Evolutionary conservation across 2,888 invertebrate genomes (phyloP), one percentile per base, ranked within the genome.

Genomic region (Scaptomyza polygonia): DNA sequence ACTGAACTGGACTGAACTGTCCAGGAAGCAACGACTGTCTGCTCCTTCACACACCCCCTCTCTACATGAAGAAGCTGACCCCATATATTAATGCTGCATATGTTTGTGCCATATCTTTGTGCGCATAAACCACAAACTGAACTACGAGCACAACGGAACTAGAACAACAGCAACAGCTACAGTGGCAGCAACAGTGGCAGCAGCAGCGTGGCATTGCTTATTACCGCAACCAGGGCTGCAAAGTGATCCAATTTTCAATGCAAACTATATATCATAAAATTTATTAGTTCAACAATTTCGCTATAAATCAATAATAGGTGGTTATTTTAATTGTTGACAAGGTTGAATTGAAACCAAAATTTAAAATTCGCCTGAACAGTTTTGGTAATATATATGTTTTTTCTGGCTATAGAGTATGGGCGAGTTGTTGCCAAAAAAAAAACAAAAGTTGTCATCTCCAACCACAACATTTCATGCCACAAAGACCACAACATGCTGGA

Each of bases 111-210:
- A 78, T 86, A 82, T 82, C 87, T 82, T 61, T 57, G 70, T 59
- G 67, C 65, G 66, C 87, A 81, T 86, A 86, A 86, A 77, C 81
- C 81, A 82, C 85, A 82, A 86, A 70, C 82, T 87, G 68, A 84
- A 81, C 85, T 62, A 65, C 68, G 75, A 71, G 39, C 68, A 58
- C 72, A 64, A 72, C 82, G 79, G 76, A 87, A 87, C 79, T 69
- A 52, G 64, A 74, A 49, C 76, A 73, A 29, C 66, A 76, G 47
- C 65, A 71, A 25, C 67, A 72, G 6, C 51, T 49, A 1, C 48
- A 67, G n/a, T 54, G 67, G 6, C 43, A 49, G 12, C 36, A 49
- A 34, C 57, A 64, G 29, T 52, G 61, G 44, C 56, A 72, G 27
- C 16, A 61, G 21, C 44, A 55, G 18, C 43, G 52, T 54, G 36